phyloP scores from a whole-genome alignment of 2,888 invertebrate genomes.

The Parnassius mnemosyne region DNA sequence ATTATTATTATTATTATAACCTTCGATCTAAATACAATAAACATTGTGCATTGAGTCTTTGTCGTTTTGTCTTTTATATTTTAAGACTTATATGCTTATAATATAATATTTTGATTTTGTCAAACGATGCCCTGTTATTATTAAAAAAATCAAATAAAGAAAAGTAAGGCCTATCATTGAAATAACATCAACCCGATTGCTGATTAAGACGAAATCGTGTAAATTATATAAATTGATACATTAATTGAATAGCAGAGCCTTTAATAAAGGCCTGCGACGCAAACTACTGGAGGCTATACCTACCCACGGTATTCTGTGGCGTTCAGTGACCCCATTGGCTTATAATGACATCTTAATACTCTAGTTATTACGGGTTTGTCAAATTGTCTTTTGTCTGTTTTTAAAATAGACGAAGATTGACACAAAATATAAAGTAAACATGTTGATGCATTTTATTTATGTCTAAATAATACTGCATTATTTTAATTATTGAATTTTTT shows the following conservation, averaged over 20 bases:
- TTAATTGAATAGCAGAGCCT: conserved; percentile 16
- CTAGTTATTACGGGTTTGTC: not conserved
- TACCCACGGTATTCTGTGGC: not conserved
- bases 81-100: no score
- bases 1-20: no score
- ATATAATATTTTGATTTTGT: no score
- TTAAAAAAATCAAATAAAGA: no score
- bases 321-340: not conserved
- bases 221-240: conserved; percentile 11
- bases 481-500: no score
- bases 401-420: conserved; percentile 9
- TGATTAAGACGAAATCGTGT: not conserved
- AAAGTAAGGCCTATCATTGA: no score
- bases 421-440: not conserved
- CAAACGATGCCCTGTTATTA: no score
- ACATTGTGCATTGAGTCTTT: no score
- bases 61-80: no score
- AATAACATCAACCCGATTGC: no score
- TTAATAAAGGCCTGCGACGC: conserved; percentile 1
- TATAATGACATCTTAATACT: conserved; percentile 7
- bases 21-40: no score
- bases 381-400: not conserved
- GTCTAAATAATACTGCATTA: no score
- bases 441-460: not conserved
- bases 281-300: conserved; percentile 9